Base-by-base conservation (phyloP, 2,888 invertebrate genomes). In the Pecten maximus region DNA sequence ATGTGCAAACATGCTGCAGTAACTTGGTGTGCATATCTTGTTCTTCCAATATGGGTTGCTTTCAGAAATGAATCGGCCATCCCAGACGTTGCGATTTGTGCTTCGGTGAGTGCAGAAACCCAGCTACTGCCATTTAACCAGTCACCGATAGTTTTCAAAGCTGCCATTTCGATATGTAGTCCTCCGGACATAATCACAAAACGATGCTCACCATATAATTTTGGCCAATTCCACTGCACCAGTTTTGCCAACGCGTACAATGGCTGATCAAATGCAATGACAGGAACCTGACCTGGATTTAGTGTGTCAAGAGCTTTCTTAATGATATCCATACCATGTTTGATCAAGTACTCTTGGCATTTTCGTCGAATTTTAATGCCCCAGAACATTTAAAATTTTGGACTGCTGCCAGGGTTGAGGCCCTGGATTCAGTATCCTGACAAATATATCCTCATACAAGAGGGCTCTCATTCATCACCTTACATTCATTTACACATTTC, bases 111-210 rank as follows among this genome's bases (percentile, higher is more conserved):
- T 8, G 92, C 92, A 12, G 48, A 23, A 48, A 93, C 93, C 95
- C 95, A 96, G 6, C 95, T 95, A 92, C 93, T 94, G 40, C 91
- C 94, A 40, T 94, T 87, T 10, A 95, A 90, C 87, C 92, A 90
- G 86, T 91, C 90, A 16, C 95, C 95, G 28, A 95, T 48, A 3
- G 93, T 91, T 88, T 92, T 94, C 90, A 95, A 90, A 28, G 93
- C 91, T 19, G 95, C 94, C 93, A 95, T 94, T 89, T 96, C 95
- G 88, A 94, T 95, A 90, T 96, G 95, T 54, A 96, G 91, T 40
- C 95, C 95, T 15, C 95, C 95, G 88, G 96, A 91, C 93, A 95
- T 93, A 4, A 95, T 91, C 23, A 95, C 92, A 89, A 93, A 92
- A 40, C 92, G 92, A 16, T 94, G 91, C 89, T 96, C 95, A 8